Evolutionary conservation across 1,140 invertebrate species (phyloP).

Genomic region (Drosophila quadrilineata): DNA sequence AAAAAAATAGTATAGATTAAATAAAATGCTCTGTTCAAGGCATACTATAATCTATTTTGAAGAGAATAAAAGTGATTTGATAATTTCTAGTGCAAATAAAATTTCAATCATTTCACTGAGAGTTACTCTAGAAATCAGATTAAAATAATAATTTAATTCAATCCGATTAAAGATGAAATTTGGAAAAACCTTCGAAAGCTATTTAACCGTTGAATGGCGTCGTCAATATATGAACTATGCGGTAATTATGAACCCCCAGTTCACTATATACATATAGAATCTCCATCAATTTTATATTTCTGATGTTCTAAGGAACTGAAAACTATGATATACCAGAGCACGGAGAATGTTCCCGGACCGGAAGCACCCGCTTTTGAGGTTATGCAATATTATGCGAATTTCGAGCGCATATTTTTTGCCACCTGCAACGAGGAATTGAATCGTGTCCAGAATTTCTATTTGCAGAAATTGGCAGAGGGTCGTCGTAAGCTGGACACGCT

Average conservation of each 20-base stretch:
- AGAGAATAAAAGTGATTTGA: too few relatives aligned
- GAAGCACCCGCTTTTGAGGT: not conserved
- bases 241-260: too few relatives aligned
- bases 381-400: slow-evolving; percentile 88
- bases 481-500: slow-evolving; percentile 82
- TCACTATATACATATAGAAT: not conserved
- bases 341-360: slow-evolving; percentile 25
- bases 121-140: not conserved
- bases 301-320: slow-evolving; percentile 39
- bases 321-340: slow-evolving; percentile 28
- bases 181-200: slow-evolving; percentile 49
- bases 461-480: slow-evolving; percentile 96
- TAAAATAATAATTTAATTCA: not conserved
- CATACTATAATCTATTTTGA: not conserved
- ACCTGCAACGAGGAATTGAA: slow-evolving; percentile 94
- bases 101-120: not conserved
- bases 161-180: slow-evolving; percentile 47
- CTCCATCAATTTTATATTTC: not conserved
- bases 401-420: slow-evolving; percentile 95
- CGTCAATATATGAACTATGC: slow-evolving; percentile 63
- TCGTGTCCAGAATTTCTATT: slow-evolving; percentile 97
- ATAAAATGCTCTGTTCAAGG: not conserved
- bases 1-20: not conserved
- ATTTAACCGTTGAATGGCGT: slow-evolving; percentile 67
- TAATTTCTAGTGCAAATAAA: not conserved